Evolutionary conservation across 1,140 invertebrate genomes (phyloP).

Genomic region (Drosophila pallidifrons): DNA sequence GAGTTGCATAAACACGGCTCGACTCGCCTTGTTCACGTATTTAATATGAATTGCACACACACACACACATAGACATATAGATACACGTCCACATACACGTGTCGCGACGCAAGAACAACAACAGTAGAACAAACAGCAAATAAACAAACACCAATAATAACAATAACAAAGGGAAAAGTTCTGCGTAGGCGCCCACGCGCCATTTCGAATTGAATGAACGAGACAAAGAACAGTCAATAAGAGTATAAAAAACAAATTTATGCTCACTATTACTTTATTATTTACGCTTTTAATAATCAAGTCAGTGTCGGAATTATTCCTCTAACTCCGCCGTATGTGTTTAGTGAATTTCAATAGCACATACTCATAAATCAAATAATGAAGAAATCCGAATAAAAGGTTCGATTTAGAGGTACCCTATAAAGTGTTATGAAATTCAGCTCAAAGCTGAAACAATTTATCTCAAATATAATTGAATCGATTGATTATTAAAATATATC

Average conservation of each 20-base stretch:
- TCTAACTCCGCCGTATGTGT: neutral
- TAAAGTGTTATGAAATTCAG: too few species aligned
- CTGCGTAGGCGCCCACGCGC: constrained; percentile 47
- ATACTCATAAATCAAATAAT: constrained; percentile 1
- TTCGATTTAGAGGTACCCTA: too few species aligned
- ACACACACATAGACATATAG: too few species aligned
- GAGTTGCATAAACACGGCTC: constrained; percentile 4
- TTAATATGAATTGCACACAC: constrained; percentile 40
- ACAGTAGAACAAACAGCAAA: constrained; percentile 38
- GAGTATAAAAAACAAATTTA: constrained; percentile 36
- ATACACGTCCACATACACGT: constrained; percentile 12
- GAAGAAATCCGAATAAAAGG: neutral
- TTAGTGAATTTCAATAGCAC: constrained; percentile 17
- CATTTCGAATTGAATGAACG: constrained; percentile 19
- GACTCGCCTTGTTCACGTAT: neutral
- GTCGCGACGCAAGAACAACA: constrained; percentile 30
- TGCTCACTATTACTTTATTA: constrained; percentile 37
- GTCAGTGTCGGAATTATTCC: neutral
- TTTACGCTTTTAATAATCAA: constrained; percentile 43
- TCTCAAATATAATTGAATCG: too few species aligned
- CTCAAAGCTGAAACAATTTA: too few species aligned
- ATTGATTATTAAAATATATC: neutral
- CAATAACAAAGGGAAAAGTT: constrained; percentile 15
- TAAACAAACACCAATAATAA: constrained; percentile 35
- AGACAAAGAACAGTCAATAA: constrained; percentile 12